phyloP scores from a whole-genome alignment of 2,113 vertebrate genomes.

The Orthonyx spaldingii region DNA sequence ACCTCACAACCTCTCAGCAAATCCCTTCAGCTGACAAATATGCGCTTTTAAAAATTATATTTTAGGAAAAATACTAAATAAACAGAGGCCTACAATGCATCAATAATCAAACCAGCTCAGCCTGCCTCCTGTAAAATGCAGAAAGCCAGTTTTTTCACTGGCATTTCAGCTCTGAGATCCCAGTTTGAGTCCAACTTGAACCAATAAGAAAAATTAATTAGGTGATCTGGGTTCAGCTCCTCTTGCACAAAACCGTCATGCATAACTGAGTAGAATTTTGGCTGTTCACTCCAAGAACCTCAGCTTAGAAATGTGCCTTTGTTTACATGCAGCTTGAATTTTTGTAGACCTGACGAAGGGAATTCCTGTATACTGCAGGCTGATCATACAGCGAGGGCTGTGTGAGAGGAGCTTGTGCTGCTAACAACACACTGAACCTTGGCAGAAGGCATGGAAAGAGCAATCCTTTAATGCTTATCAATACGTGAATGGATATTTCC shows the following conservation, averaged over 20 bases:
- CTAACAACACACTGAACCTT: neutral
- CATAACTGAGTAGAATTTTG: neutral
- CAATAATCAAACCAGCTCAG: neutral
- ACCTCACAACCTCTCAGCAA: neutral
- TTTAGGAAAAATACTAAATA: neutral
- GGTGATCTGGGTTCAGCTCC: neutral
- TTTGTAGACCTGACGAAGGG: neutral
- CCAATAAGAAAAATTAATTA: neutral
- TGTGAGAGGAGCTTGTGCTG: neutral
- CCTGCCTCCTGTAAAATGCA: neutral
- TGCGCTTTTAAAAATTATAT: neutral
- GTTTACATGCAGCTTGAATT: neutral
- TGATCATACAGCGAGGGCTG: neutral
- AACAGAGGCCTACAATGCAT: neutral
- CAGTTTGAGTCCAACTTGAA: neutral
- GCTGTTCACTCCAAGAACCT: neutral
- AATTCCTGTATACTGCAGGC: neutral
- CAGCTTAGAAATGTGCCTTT: neutral
- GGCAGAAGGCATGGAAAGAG: neutral
- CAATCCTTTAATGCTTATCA: slow-evolving; percentile 28
- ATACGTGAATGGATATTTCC: neutral
- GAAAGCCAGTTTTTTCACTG: neutral
- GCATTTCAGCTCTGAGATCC: neutral
- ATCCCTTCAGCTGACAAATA: neutral
- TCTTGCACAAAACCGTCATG: neutral